Evolutionary conservation across 2,888 invertebrate genomes (phyloP).

Genomic region (Chironomus tentans): DNA sequence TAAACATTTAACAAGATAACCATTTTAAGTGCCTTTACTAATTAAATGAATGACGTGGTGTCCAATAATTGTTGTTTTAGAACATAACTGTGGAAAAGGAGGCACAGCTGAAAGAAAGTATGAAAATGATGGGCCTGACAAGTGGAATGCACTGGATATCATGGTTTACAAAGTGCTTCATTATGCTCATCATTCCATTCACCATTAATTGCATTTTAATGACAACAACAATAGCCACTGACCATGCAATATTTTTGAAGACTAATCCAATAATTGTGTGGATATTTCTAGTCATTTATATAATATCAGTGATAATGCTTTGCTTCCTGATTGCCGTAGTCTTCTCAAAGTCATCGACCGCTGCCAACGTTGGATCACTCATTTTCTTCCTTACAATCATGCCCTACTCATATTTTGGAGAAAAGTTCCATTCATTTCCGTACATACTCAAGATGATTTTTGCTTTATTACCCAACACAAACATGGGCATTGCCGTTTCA

Average conservation of each 20-base stretch:
- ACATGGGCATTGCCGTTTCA: neutral
- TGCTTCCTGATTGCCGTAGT: conserved; percentile 72
- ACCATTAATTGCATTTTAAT: conserved; percentile 49
- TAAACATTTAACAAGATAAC: neutral
- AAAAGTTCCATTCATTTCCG: neutral
- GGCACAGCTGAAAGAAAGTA: conserved; percentile 63
- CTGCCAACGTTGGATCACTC: conserved; percentile 2
- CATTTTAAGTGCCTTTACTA: neutral
- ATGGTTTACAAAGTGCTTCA: conserved; percentile 72
- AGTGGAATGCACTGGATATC: conserved; percentile 72
- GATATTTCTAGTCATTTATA: conserved; percentile 61
- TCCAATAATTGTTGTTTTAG: neutral
- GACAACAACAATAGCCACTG: conserved; percentile 44
- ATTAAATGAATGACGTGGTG: no score
- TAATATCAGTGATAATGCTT: conserved; percentile 61
- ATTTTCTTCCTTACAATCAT: neutral
- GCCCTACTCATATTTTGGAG: neutral
- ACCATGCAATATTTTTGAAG: conserved; percentile 54
- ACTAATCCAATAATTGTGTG: conserved; percentile 58
- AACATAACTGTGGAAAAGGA: conserved; percentile 52
- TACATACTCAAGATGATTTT: neutral
- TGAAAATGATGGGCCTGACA: conserved; percentile 85
- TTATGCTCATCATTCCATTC: conserved; percentile 55
- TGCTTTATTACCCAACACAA: neutral
- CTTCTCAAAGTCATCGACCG: conserved; percentile 47